Evolutionary conservation across 1,140 invertebrate species (phyloP).

Genomic region (Hylaeus volcanicus): DNA sequence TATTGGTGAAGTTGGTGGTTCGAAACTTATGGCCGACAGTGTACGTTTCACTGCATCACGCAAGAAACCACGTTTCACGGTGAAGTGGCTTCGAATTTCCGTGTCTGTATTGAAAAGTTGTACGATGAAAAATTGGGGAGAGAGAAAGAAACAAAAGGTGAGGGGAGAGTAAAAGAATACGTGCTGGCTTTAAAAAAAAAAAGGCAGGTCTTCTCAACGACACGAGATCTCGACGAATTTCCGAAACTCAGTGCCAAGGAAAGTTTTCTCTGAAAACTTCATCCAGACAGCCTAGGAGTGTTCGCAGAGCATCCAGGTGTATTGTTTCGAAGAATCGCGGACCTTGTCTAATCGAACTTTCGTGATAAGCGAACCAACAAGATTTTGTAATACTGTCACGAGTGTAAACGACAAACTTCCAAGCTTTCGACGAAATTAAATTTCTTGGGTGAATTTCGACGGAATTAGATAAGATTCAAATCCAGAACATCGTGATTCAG

Average conservation of each 20-base stretch:
- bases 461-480: no score
- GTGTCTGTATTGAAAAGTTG: slow-evolving; percentile 10
- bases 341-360: slow-evolving; percentile 19
- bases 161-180: not conserved
- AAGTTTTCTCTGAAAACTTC: slow-evolving; percentile 24
- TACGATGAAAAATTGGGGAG: not conserved
- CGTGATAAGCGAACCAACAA: not conserved
- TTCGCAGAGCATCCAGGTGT: slow-evolving; percentile 8
- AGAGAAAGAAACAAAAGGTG: not conserved
- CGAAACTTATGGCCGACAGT: slow-evolving; percentile 2
- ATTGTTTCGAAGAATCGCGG: slow-evolving; percentile 19
- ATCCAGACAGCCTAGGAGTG: not conserved
- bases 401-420: not conserved
- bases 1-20: not conserved
- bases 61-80: slow-evolving; percentile 1
- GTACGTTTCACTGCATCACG: slow-evolving; percentile 16
- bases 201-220: slow-evolving; percentile 26
- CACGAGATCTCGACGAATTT: slow-evolving; percentile 33
- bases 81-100: slow-evolving; percentile 26
- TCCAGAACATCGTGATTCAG: no score
- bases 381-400: not conserved
- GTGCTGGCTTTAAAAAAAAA: not conserved
- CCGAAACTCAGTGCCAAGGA: not conserved
- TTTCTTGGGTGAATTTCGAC: no score
- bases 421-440: not conserved